Percentiles rank a stretch among this genome's conserved stretches.
These are phyloP conservation scores for Drosophila insularis DNA, from an alignment of 1,140 invertebrate genomes.

Conservation along the genomic window DNA sequence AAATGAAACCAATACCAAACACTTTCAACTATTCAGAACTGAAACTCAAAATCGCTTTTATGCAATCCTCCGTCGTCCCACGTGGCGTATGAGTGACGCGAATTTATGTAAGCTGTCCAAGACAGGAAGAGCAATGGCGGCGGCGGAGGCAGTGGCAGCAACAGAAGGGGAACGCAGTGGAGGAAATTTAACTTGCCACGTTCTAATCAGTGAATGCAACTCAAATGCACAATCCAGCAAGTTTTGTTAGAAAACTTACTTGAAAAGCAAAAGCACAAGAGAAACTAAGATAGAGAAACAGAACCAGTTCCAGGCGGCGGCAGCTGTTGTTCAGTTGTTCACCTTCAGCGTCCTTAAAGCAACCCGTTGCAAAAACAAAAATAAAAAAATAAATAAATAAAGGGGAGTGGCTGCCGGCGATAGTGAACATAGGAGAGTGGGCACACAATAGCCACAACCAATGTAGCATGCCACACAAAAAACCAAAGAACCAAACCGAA, in stretches of 20 bases:
- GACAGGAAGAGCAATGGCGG: slow-evolving; percentile 16
- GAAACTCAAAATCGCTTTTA: slow-evolving; percentile 8
- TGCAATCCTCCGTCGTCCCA: slow-evolving; percentile 48
- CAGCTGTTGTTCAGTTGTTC: slow-evolving; percentile 77
- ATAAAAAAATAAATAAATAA: not conserved
- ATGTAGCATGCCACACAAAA: slow-evolving; percentile 57
- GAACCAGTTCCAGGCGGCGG: slow-evolving; percentile 51
- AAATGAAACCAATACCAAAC: slow-evolving; percentile 36
- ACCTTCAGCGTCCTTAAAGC: slow-evolving; percentile 80
- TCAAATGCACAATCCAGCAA: slow-evolving; percentile 45
- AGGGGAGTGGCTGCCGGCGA: not conserved
- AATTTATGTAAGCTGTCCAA: slow-evolving; percentile 72
- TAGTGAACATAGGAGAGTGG: no score
- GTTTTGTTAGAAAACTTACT: slow-evolving; percentile 51
- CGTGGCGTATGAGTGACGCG: slow-evolving; percentile 79
- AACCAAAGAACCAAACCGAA: slow-evolving; percentile 41
- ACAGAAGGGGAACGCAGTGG: not conserved
- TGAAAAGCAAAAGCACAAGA: slow-evolving; percentile 16
- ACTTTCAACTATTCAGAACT: slow-evolving; percentile 21
- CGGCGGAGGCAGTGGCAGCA: no score
- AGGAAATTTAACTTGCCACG: slow-evolving; percentile 56
- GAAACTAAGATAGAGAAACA: not conserved
- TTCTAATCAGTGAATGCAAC: slow-evolving; percentile 76
- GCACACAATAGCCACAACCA: slow-evolving; percentile 31
- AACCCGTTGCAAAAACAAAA: slow-evolving; percentile 15